Evolutionary conservation across 2,797 vertebrate genomes (phyloP).

Genomic region (Cyprinella venusta): DNA sequence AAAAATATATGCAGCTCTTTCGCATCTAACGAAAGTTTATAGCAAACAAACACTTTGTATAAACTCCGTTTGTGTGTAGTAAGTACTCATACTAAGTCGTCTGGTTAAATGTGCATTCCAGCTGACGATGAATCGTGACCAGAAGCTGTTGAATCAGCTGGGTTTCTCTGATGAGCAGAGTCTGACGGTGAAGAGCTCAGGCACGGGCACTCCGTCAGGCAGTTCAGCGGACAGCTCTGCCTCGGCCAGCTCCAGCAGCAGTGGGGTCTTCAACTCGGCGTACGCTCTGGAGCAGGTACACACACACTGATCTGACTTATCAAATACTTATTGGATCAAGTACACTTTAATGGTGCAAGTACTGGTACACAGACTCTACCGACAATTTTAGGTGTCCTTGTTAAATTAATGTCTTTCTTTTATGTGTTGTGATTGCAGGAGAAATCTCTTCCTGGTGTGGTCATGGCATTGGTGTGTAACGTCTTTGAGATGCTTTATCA

Average conservation of each 20-base stretch:
- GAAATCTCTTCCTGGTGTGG: slow-evolving; percentile 96
- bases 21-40: not conserved
- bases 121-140: slow-evolving; percentile 98
- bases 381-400: not conserved
- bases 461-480: slow-evolving; percentile 98
- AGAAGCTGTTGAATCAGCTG: slow-evolving; percentile 96
- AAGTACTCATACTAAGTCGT: not conserved
- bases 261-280: slow-evolving; percentile 87
- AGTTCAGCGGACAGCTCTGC: slow-evolving; percentile 93
- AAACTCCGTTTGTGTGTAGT: not conserved
- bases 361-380: too few relatives aligned
- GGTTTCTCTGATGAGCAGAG: slow-evolving; percentile 95
- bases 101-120: slow-evolving; percentile 61
- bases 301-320: not conserved
- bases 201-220: slow-evolving; percentile 94
- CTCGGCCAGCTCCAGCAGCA: slow-evolving; percentile 89
- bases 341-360: not conserved
- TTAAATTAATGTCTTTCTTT: not conserved
- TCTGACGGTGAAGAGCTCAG: slow-evolving; percentile 95
- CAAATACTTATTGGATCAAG: not conserved
- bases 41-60: not conserved
- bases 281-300: slow-evolving; percentile 96
- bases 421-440: slow-evolving; percentile 78
- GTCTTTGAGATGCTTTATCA: slow-evolving; percentile 99
- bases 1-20: not conserved